Conservation (phyloP, 2,888 invertebrate genomes). For the Temnothorax unifasciatus region DNA sequence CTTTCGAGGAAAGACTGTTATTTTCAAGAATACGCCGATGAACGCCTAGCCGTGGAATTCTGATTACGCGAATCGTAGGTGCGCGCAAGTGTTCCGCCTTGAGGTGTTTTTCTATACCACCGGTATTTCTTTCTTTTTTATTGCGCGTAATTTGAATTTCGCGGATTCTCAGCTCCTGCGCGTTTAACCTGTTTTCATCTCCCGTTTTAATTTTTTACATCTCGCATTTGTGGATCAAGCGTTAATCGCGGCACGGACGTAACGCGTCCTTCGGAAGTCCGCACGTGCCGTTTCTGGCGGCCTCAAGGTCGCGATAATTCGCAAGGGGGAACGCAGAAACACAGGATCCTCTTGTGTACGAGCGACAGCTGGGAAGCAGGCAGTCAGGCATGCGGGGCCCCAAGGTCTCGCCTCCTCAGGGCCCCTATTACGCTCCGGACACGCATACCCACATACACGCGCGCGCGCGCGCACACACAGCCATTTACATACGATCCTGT, state of each 20-base stretch:
- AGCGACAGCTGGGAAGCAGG: constrained; percentile 78
- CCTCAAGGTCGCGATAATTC: constrained; percentile 77
- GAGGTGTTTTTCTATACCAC: background rate
- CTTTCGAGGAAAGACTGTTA: background rate
- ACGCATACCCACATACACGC: constrained; percentile 55
- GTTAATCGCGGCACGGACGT: constrained; percentile 45
- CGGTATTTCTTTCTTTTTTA: background rate
- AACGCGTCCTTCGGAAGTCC: constrained; percentile 53
- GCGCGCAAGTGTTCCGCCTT: background rate
- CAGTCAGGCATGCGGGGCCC: constrained; percentile 73
- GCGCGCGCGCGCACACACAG: constrained; percentile 13
- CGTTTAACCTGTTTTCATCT: background rate
- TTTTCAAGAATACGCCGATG: background rate
- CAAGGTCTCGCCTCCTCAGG: constrained; percentile 75
- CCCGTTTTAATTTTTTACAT: background rate
- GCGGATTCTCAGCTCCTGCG: background rate
- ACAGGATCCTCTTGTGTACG: constrained; percentile 65
- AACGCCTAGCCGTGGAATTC: background rate
- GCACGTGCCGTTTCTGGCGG: constrained; percentile 67
- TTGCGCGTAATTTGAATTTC: background rate
- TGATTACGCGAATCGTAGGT: background rate
- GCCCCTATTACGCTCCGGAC: constrained; percentile 75
- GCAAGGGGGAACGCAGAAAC: constrained; percentile 68
- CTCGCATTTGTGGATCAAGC: background rate
- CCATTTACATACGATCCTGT: constrained; percentile 68